A percentile compares a stretch with the other conserved stretches of the same genome.
Conservation (phyloP, 2,888 invertebrate species). For the Acrocyrtus sp. region DNA sequence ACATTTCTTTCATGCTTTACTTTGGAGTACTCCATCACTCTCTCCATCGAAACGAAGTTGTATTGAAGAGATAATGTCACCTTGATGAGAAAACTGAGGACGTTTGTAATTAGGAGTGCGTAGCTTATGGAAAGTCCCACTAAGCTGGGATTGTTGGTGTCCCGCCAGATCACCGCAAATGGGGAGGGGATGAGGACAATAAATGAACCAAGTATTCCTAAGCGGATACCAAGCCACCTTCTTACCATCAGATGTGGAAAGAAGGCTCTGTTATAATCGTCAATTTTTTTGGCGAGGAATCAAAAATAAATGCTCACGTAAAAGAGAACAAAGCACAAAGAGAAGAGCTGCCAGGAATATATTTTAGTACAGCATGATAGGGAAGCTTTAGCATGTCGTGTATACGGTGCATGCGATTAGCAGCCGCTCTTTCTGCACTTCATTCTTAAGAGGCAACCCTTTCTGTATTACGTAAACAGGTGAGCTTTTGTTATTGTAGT, state of each 20-base stretch:
- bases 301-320: no score
- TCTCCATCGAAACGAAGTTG: slow-evolving; percentile 70
- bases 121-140: slow-evolving; percentile 70
- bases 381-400: no score
- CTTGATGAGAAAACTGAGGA: slow-evolving; percentile 70
- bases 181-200: slow-evolving; percentile 71
- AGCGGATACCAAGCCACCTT: slow-evolving; percentile 70
- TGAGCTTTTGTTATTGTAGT: no score
- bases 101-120: slow-evolving; percentile 65
- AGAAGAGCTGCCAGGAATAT: no score
- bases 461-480: no score
- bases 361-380: no score
- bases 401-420: no score
- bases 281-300: slow-evolving; percentile 70
- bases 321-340: no score
- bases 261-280: slow-evolving; percentile 69
- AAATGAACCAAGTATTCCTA: slow-evolving; percentile 71
- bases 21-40: slow-evolving; percentile 67
- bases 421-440: no score
- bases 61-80: slow-evolving; percentile 70
- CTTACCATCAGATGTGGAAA: slow-evolving; percentile 33
- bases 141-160: slow-evolving; percentile 65
- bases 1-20: no score
- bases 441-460: no score
- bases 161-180: slow-evolving; percentile 69